Percentiles rank a stretch among this genome's conserved stretches.
phyloP scores from a whole-genome alignment of 2,888 invertebrate genomes.

The Drosophila robusta region DNA sequence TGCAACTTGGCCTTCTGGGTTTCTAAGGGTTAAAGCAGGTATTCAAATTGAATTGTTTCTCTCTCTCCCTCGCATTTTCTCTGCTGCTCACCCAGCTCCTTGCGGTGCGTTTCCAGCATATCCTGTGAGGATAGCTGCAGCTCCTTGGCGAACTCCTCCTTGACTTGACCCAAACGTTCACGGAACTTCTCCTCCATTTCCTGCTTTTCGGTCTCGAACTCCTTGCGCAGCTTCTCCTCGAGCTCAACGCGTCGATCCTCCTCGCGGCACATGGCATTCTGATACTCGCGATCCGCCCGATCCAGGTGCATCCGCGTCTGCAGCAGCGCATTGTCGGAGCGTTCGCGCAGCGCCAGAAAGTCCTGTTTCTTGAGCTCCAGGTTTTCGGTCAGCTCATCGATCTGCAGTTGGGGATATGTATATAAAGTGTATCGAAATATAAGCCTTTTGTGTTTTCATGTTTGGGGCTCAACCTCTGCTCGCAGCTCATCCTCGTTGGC shows the following conservation, averaged over 20 bases:
- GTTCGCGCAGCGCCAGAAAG: conserved; percentile 85
- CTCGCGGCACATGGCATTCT: conserved; percentile 84
- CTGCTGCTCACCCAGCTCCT: conserved; percentile 87
- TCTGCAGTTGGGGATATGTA: conserved; percentile 85
- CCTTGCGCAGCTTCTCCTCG: conserved; percentile 83
- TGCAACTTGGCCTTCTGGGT: conserved; percentile 87
- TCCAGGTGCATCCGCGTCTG: conserved; percentile 85
- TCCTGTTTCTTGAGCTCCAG: conserved; percentile 85
- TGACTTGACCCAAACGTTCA: conserved; percentile 86
- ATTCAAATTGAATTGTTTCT: background rate
- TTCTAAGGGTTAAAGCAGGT: conserved; percentile 27
- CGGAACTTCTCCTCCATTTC: conserved; percentile 91
- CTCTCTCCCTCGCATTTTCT: too few relatives aligned
- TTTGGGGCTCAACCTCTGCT: conserved; percentile 87
- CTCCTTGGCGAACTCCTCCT: conserved; percentile 84
- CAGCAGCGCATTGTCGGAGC: conserved; percentile 86
- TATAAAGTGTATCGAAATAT: too few relatives aligned
- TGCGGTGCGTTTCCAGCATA: conserved; percentile 88
- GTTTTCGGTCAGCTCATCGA: conserved; percentile 88
- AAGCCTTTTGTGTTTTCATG: too few relatives aligned
- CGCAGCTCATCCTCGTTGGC: conserved; percentile 86
- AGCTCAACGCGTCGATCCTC: conserved; percentile 82
- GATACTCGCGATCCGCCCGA: conserved; percentile 84
- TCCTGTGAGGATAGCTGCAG: conserved; percentile 87
- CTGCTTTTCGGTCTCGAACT: conserved; percentile 89